Evolutionary conservation across 2,888 invertebrate species (phyloP).

Genomic region (Temnothorax rugatulus): DNA sequence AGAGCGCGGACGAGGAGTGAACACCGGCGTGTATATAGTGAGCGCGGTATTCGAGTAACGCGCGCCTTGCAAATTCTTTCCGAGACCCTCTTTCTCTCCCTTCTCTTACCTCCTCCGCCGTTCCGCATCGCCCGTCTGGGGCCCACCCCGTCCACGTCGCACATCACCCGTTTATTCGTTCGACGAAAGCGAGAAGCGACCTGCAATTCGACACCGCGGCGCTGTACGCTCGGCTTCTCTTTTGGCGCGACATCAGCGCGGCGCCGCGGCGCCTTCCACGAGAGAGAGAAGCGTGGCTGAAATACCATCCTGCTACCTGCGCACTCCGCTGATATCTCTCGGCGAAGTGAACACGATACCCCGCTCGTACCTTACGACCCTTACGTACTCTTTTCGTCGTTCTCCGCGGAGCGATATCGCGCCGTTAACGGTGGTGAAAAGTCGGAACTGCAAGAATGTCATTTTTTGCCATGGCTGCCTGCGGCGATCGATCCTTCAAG

Average conservation of each 20-base stretch:
- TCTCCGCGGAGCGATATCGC: conserved; percentile 40
- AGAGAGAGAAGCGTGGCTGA: conserved; percentile 56
- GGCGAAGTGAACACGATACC: conserved; percentile 57
- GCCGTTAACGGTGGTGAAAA: conserved; percentile 34
- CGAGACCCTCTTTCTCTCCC: conserved; percentile 41
- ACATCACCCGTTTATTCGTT: conserved; percentile 54
- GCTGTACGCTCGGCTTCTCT: conserved; percentile 67
- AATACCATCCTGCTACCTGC: conserved; percentile 63
- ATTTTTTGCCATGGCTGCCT: neutral
- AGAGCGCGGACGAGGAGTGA: conserved; percentile 53
- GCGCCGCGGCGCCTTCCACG: conserved; percentile 34
- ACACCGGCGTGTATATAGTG: conserved; percentile 50
- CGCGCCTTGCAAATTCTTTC: conserved; percentile 72
- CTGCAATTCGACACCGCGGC: conserved; percentile 65
- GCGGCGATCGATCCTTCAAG: neutral
- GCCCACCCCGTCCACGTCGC: conserved; percentile 46
- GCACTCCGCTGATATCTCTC: conserved; percentile 43
- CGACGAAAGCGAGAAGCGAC: conserved; percentile 60
- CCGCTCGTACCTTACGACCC: conserved; percentile 18
- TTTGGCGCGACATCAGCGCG: conserved; percentile 62
- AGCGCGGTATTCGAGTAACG: conserved; percentile 71
- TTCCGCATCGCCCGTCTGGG: conserved; percentile 24
- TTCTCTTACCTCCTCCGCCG: neutral
- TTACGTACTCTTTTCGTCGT: conserved; percentile 39
- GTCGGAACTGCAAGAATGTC: conserved; percentile 7